A percentile compares a stretch with the other conserved stretches of the same genome.
phyloP scores from a whole-genome alignment of 2,113 vertebrate genomes.

The Pungitius pungitius region DNA sequence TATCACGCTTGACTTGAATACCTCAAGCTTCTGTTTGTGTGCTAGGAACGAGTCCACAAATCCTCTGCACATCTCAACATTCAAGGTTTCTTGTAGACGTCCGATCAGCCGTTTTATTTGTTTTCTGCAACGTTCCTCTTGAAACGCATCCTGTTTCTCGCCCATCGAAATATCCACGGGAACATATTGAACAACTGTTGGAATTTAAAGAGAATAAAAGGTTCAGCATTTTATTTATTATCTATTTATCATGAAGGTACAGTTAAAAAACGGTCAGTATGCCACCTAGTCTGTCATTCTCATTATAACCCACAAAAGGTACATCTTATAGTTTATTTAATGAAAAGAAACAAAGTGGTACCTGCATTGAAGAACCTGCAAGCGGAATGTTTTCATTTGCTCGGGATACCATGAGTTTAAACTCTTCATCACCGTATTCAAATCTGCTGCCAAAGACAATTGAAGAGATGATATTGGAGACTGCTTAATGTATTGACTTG shows the following conservation, averaged over 20 bases:
- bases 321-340: background rate
- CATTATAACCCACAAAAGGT: background rate
- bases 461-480: constrained; percentile 1
- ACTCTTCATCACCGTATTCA: constrained; percentile 2
- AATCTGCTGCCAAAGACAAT: constrained; percentile 4
- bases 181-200: background rate
- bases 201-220: background rate
- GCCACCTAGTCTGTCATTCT: too few species aligned
- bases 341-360: background rate
- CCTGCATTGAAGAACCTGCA: background rate
- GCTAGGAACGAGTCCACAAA: background rate
- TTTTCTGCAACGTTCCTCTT: background rate
- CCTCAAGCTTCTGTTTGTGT: constrained; percentile 2
- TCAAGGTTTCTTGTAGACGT: background rate
- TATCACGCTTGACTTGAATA: background rate
- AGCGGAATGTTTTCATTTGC: background rate
- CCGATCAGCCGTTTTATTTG: background rate
- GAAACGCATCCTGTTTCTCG: background rate
- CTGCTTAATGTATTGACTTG: background rate
- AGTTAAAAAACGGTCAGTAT: background rate
- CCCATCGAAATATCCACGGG: background rate
- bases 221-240: background rate
- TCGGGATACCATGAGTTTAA: background rate
- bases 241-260: background rate
- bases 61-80: constrained; percentile 1